phyloP scores from a whole-genome alignment of 2,888 invertebrate genomes.

The Oligia latruncula region DNA sequence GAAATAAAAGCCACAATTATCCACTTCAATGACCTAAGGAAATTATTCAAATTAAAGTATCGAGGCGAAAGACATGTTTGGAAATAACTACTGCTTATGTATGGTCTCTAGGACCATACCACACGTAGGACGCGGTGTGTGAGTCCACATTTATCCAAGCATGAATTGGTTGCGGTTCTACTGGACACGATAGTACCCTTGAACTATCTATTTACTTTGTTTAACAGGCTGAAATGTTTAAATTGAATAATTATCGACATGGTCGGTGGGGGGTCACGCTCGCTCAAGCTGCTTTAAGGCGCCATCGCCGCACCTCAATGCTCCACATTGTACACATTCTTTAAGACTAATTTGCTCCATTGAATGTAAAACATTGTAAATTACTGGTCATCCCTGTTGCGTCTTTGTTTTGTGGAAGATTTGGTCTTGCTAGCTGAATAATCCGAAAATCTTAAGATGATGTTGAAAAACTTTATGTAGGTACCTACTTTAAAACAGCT shows the following conservation, averaged over 20 bases:
- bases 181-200: background rate
- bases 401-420: background rate
- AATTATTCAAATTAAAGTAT: background rate
- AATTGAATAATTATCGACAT: constrained; percentile 21
- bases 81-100: background rate
- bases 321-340: constrained; percentile 24
- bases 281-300: constrained; percentile 17
- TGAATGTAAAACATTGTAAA: constrained; percentile 12
- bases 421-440: background rate
- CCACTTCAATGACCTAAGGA: background rate
- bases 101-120: background rate
- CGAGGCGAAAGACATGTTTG: background rate
- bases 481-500: background rate
- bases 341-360: constrained; percentile 29
- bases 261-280: constrained; percentile 19
- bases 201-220: background rate
- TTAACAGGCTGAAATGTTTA: background rate
- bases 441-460: background rate
- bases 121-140: background rate
- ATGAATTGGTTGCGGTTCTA: background rate
- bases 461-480: background rate
- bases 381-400: background rate
- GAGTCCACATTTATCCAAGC: background rate
- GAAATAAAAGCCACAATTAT: background rate
- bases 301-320: background rate